phyloP scores from a whole-genome alignment of 2,113 vertebrate species.

The Scomber colias region DNA sequence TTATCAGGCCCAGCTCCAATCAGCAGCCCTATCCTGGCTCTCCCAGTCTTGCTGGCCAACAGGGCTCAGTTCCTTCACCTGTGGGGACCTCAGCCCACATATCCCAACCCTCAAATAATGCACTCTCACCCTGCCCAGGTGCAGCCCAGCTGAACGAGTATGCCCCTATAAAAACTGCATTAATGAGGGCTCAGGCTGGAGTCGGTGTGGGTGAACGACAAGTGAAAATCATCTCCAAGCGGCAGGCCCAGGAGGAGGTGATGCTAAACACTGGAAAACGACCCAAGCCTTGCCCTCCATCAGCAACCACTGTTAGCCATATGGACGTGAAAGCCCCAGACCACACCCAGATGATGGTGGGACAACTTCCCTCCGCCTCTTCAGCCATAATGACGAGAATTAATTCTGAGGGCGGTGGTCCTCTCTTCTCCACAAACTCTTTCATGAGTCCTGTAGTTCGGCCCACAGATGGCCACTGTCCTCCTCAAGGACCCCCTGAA shows the following conservation, averaged over 20 bases:
- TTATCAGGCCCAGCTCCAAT: conserved; percentile 89
- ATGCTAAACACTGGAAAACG: conserved; percentile 90
- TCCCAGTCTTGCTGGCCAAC: conserved; percentile 84
- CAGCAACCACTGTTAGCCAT: conserved; percentile 70
- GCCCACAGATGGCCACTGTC: conserved; percentile 89
- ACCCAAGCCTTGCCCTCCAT: conserved; percentile 89
- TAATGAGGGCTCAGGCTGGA: conserved; percentile 85
- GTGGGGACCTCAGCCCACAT: conserved; percentile 81
- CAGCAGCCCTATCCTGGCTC: conserved; percentile 90
- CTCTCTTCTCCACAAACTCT: conserved; percentile 90
- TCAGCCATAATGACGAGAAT: conserved; percentile 85
- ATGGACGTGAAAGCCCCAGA: conserved; percentile 92
- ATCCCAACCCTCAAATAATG: conserved; percentile 84
- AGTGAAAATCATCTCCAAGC: conserved; percentile 92
- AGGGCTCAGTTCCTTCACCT: conserved; percentile 85
- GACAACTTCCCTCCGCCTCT: conserved; percentile 88
- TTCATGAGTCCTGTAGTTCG: conserved; percentile 88
- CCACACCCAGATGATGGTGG: conserved; percentile 89
- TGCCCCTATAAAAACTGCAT: conserved; percentile 84
- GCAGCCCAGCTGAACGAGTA: conserved; percentile 88
- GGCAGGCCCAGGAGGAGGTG: conserved; percentile 92
- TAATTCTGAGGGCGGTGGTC: conserved; percentile 85
- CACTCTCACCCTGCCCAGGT: conserved; percentile 85
- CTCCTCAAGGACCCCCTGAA: conserved; percentile 87
- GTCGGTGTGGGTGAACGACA: conserved; percentile 84